These are phyloP conservation scores for Spilosoma lubricipeda DNA, from an alignment of 2,888 invertebrate species.

Conservation along the genomic window DNA sequence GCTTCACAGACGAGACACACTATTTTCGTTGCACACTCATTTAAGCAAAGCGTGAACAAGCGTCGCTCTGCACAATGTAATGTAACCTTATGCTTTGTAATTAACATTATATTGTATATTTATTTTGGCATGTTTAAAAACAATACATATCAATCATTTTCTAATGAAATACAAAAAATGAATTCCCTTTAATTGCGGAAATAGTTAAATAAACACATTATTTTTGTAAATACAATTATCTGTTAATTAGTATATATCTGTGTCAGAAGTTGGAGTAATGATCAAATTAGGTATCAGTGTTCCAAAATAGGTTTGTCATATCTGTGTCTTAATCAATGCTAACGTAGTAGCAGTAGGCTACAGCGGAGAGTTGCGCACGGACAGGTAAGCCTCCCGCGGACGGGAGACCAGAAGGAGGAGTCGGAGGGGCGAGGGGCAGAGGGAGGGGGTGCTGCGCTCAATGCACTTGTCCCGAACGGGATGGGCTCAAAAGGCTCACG, in stretches of 20 bases:
- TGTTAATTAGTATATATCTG: neutral
- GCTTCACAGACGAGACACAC: slow-evolving; percentile 3
- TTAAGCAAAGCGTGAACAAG: neutral
- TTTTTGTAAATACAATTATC: neutral
- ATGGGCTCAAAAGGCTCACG: slow-evolving; percentile 47
- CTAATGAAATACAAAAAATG: neutral
- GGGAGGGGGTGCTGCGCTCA: slow-evolving; percentile 49
- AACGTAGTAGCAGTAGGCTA: slow-evolving; percentile 75
- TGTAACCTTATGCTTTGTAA: neutral
- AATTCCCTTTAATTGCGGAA: neutral
- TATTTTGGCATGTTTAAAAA: neutral
- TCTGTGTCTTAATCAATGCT: slow-evolving; percentile 59
- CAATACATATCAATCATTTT: neutral
- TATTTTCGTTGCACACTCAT: neutral
- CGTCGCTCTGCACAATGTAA: neutral
- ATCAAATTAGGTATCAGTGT: neutral
- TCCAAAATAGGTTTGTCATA: slow-evolving; percentile 14
- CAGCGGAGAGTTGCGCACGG: slow-evolving; percentile 62
- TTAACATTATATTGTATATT: neutral
- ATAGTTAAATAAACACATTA: neutral
- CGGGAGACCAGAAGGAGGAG: slow-evolving; percentile 38
- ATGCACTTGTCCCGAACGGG: slow-evolving; percentile 68
- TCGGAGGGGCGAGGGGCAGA: slow-evolving; percentile 32
- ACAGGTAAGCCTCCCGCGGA: slow-evolving; percentile 78
- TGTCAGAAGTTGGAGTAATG: neutral